These are phyloP conservation scores for Hydrotaea diabolus DNA, from an alignment of 2,888 invertebrate species.

Conservation along the genomic window DNA sequence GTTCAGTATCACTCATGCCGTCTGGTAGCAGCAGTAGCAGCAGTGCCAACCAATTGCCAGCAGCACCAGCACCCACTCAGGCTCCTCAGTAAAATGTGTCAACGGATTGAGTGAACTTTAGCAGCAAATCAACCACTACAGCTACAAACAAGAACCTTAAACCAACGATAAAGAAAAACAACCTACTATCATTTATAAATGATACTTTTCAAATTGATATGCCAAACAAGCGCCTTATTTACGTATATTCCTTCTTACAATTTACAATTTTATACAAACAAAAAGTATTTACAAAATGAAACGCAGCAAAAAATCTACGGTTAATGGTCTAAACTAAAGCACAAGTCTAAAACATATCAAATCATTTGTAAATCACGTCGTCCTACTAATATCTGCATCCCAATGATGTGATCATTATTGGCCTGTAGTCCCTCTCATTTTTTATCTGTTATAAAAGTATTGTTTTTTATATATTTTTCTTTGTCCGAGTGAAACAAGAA, in stretches of 20 bases:
- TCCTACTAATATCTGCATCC: neutral
- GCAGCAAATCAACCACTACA: constrained; percentile 34
- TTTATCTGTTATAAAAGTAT: neutral
- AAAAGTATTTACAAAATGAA: constrained; percentile 65
- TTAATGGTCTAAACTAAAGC: constrained; percentile 29
- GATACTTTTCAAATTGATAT: constrained; percentile 24
- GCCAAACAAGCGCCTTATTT: constrained; percentile 59
- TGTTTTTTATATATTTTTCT: neutral
- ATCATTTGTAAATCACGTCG: neutral
- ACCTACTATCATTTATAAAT: constrained; percentile 19
- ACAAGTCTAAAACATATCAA: constrained; percentile 31
- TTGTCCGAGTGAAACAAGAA: neutral
- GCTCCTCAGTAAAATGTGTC: constrained; percentile 31
- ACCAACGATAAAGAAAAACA: constrained; percentile 21
- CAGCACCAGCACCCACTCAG: constrained; percentile 53
- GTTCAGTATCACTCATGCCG: constrained; percentile 77
- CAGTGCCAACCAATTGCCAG: constrained; percentile 55
- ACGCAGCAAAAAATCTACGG: constrained; percentile 59
- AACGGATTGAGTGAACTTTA: neutral
- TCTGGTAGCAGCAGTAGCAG: constrained; percentile 73
- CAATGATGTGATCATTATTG: neutral
- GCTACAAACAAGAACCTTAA: neutral
- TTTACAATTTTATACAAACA: constrained; percentile 25
- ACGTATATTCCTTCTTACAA: constrained; percentile 19
- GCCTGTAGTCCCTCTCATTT: constrained; percentile 23